Percentiles rank a stretch among this genome's conserved stretches.
These are phyloP conservation scores for Diglossa cyanea DNA, from an alignment of 2,797 vertebrate species.

Conservation along the genomic window DNA sequence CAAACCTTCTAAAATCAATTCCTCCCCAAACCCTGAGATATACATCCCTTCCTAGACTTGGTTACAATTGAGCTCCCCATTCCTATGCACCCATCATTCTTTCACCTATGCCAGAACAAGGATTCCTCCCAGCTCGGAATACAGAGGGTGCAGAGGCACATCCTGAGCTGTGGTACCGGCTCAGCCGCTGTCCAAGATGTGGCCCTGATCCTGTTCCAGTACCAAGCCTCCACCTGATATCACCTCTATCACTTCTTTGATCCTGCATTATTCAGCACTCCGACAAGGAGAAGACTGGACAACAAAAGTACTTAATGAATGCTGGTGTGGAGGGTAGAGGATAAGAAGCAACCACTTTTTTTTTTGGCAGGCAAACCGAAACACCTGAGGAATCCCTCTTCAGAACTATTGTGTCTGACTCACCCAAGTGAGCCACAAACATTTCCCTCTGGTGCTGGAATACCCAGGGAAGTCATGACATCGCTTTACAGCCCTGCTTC, in stretches of 20 bases:
- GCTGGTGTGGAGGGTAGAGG: not conserved
- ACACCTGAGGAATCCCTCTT: not conserved
- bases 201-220: not conserved
- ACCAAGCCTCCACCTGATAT: not conserved
- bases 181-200: not conserved
- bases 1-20: not conserved
- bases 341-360: not conserved
- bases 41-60: not conserved
- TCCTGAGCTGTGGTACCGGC: not conserved
- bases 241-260: not conserved
- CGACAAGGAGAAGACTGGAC: not conserved
- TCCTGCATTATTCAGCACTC: not conserved
- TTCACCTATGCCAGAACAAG: not conserved
- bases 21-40: not conserved
- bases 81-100: not conserved
- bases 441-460: not conserved
- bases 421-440: not conserved
- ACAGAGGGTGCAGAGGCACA: accelerated
- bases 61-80: not conserved
- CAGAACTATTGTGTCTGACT: not conserved
- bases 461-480: not conserved
- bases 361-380: not conserved
- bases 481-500: not conserved
- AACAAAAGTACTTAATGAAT: not conserved
- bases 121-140: not conserved